phyloP scores from a whole-genome alignment of 2,888 invertebrate genomes.

The Capitulum mitella region DNA sequence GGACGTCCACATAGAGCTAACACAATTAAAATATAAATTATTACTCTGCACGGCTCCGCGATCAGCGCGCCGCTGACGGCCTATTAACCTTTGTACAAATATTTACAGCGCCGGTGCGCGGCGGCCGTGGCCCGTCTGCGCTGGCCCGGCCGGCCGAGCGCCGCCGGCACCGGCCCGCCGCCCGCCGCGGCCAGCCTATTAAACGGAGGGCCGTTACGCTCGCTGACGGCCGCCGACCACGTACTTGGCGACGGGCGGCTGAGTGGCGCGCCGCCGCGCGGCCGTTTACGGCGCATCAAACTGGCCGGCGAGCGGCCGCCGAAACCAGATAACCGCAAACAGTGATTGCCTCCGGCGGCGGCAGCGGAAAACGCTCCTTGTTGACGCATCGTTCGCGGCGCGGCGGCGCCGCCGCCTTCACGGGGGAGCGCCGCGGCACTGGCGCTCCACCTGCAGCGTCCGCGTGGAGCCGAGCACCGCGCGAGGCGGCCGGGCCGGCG shows the following conservation, averaged over 20 bases:
- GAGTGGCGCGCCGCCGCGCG: not conserved
- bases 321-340: not conserved
- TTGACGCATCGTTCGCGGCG: not conserved
- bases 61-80: not conserved
- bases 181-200: not conserved
- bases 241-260: not conserved
- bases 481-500: not conserved
- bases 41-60: not conserved
- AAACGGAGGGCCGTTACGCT: not conserved
- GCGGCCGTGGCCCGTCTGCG: not conserved
- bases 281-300: not conserved
- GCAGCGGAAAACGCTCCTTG: not conserved
- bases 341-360: not conserved
- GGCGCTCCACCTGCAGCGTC: not conserved
- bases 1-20: not conserved
- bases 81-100: slow-evolving; percentile 22
- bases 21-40: slow-evolving; percentile 14
- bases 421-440: not conserved
- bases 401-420: not conserved
- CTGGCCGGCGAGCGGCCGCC: not conserved
- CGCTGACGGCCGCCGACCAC: not conserved
- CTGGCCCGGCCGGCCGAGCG: not conserved
- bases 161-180: not conserved
- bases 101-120: not conserved
- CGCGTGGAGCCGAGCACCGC: too few species aligned